Base-by-base conservation (phyloP, 2,797 vertebrate genomes). In the Platyrinchus mystaceus region DNA sequence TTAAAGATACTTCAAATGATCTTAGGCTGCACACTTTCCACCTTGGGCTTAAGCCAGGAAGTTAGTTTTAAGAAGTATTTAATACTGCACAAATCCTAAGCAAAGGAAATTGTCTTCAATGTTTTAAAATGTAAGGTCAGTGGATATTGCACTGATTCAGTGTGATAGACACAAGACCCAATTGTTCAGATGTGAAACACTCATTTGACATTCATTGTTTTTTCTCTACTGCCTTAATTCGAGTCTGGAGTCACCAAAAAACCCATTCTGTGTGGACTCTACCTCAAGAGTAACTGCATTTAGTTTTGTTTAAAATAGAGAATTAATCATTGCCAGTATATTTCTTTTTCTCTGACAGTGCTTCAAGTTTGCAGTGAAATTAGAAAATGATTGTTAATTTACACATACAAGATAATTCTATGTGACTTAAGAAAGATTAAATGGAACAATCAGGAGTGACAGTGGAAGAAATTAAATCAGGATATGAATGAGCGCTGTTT, bases 401-500 rank as follows among this genome's bases (percentile, higher is more conserved):
- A 96, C 84, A 96, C 92, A 94, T 86, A 96, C 80, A 97, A 96
- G 94, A 96, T 97, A 94, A 97, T 95, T 96, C 90, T 87, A 83
- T 94, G 76, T 90, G 92, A 96, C 90, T 97, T 96, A 97, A 96
- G 87, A 95, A 97, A 97, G 95, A 97, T 97, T 97, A 97, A 98
- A 97, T 95, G 93, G 91, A 93, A 97, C 74, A 96, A 87, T 96
- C 82, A 94, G 91, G 92, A 97, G 87, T 92, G 95, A 95, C 96
- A 97, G 95, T 93, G 82, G 70, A 97, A 97, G 93, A 97, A 97
- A 98, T 97, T 98, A 98, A 97, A 97, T 98, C 97, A 97, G 96
- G 95, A 96, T 98, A 97, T 98, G 97, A 98, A 98, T 97, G 96
- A 98, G 94, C 22, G 14, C 79, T 97, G 81, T 95, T 96, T 97